Percentiles rank a stretch among this genome's conserved stretches.
These are phyloP conservation scores for Macropus fuliginosus DNA, from an alignment of 2,797 vertebrate genomes.

Conservation along the genomic window DNA sequence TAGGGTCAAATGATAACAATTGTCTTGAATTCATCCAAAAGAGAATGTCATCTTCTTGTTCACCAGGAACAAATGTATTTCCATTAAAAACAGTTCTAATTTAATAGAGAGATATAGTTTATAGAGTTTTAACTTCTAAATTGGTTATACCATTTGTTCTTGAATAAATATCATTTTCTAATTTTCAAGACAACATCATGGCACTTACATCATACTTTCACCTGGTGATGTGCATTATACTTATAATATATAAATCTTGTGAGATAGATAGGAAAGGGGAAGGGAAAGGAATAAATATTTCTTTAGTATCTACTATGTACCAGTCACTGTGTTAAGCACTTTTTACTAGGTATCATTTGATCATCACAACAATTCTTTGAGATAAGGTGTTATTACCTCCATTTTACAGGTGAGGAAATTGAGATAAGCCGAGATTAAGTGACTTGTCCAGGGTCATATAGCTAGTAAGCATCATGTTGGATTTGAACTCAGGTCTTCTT, in stretches of 20 bases:
- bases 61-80: background rate
- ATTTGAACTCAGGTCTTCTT: background rate
- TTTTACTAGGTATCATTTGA: no score
- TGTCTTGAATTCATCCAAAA: no score
- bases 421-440: no score
- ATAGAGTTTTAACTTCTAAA: background rate
- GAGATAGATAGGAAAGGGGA: background rate
- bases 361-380: no score
- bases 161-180: background rate
- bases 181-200: background rate
- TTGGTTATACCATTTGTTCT: background rate
- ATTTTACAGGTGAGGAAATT: no score
- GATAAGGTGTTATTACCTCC: no score
- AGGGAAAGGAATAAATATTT: background rate
- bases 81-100: background rate
- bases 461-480: background rate
- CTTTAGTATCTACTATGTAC: background rate
- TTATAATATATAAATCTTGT: background rate
- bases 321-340: no score
- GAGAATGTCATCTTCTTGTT: background rate
- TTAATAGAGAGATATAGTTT: background rate
- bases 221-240: background rate
- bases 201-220: background rate
- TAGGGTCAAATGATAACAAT: background rate
- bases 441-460: no score